Conservation (phyloP, 1,140 invertebrate genomes). For the Hesperophylax magnus region DNA sequence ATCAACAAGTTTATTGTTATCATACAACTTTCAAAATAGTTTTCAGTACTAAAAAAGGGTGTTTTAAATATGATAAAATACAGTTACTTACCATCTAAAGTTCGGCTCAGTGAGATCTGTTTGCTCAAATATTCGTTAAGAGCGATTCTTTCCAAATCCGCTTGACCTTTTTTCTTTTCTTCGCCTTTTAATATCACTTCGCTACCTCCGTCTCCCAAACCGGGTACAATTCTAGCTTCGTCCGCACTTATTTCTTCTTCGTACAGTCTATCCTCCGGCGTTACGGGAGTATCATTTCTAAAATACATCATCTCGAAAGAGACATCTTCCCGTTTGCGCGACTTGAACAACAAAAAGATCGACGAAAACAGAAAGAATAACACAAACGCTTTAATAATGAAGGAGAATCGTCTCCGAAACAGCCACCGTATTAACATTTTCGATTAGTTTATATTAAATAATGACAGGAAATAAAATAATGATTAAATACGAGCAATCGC, state of each 20-base stretch:
- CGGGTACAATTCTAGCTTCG: slow-evolving; percentile 61
- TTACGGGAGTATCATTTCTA: slow-evolving; percentile 8
- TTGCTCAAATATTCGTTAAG: slow-evolving; percentile 88
- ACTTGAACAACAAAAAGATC: slow-evolving; percentile 31
- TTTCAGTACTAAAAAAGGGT: too few relatives aligned
- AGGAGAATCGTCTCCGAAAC: slow-evolving; percentile 27
- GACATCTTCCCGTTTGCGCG: slow-evolving; percentile 13
- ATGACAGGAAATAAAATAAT: not conserved
- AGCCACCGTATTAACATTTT: slow-evolving; percentile 43
- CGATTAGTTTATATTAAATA: not conserved
- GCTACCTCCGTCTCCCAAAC: slow-evolving; percentile 77
- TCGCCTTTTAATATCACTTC: slow-evolving; percentile 73
- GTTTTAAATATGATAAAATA: too few relatives aligned
- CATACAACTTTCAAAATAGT: too few relatives aligned
- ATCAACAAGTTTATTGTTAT: too few relatives aligned
- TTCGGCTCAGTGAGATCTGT: slow-evolving; percentile 83
- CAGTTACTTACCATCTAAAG: slow-evolving; percentile 55
- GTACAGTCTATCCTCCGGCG: slow-evolving; percentile 37
- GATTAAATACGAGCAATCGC: not conserved
- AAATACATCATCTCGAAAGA: slow-evolving; percentile 22
- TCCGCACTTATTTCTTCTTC: slow-evolving; percentile 40
- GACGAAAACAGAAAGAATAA: slow-evolving; percentile 23
- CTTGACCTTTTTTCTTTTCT: slow-evolving; percentile 74
- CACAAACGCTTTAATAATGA: slow-evolving; percentile 29
- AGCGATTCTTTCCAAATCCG: slow-evolving; percentile 82